phyloP scores from a whole-genome alignment of 1,140 invertebrate species.

The Pseudomyrmex flavicornis region DNA sequence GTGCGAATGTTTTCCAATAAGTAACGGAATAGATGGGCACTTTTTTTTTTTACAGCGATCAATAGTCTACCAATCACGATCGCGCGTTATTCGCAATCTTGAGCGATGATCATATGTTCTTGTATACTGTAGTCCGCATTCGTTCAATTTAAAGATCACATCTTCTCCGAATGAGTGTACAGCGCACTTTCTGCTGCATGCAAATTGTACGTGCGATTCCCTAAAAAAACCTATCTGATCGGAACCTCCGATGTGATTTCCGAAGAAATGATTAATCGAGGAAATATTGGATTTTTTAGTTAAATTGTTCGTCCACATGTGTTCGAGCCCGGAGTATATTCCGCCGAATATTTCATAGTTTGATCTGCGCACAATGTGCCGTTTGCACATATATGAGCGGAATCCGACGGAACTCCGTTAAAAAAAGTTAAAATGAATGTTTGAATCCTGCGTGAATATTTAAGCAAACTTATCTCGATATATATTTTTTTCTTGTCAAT shows the following conservation, averaged over 20 bases:
- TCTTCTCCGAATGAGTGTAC: slow-evolving; percentile 10
- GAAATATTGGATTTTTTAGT: slow-evolving; percentile 30
- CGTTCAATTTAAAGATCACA: background rate
- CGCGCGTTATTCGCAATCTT: too few relatives aligned
- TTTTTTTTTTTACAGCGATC: too few relatives aligned
- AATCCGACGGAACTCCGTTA: background rate
- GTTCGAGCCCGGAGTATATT: background rate
- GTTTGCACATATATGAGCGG: slow-evolving; percentile 20
- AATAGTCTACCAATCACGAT: too few relatives aligned
- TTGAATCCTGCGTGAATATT: background rate
- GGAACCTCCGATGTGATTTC: slow-evolving; percentile 23
- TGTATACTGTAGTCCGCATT: background rate
- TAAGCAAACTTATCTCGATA: background rate
- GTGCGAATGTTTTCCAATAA: too few relatives aligned
- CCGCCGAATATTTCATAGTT: slow-evolving; percentile 37
- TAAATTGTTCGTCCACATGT: slow-evolving; percentile 5
- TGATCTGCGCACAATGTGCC: background rate
- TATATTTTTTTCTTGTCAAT: background rate
- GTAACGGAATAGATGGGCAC: too few relatives aligned
- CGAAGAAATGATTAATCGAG: slow-evolving; percentile 45
- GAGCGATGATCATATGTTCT: too few relatives aligned
- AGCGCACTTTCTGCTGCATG: slow-evolving; percentile 35
- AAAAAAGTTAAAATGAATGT: slow-evolving; percentile 24
- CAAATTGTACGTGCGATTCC: slow-evolving; percentile 18
- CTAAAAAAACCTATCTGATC: background rate